Conservation (phyloP, 2,888 invertebrate species). For the Euclidia mi region DNA sequence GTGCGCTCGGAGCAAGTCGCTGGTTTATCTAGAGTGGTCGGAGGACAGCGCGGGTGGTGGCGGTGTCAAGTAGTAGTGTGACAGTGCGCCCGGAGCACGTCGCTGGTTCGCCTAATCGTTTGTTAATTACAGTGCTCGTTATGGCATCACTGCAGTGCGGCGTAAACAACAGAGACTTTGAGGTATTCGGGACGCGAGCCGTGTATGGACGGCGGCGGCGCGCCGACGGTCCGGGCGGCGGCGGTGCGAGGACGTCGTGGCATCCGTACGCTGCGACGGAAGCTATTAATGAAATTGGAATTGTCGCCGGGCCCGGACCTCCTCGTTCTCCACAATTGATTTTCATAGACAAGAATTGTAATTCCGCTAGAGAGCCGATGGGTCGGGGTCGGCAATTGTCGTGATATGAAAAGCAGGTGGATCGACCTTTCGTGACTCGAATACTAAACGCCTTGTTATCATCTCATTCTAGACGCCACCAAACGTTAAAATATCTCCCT, state of each 20-base stretch:
- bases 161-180: slow-evolving; percentile 40
- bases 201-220: slow-evolving; percentile 27
- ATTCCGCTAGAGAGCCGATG: slow-evolving; percentile 81
- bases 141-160: slow-evolving; percentile 35
- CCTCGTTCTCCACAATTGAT: slow-evolving; percentile 84
- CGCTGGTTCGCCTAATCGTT: slow-evolving; percentile 44
- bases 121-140: slow-evolving; percentile 55
- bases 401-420: slow-evolving; percentile 89
- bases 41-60: too few relatives aligned
- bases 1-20: too few relatives aligned
- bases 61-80: slow-evolving; percentile 22
- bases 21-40: too few relatives aligned
- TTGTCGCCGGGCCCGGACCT: slow-evolving; percentile 74
- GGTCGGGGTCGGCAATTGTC: slow-evolving; percentile 85
- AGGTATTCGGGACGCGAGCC: slow-evolving; percentile 40
- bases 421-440: slow-evolving; percentile 81
- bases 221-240: too few relatives aligned
- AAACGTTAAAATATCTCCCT: slow-evolving; percentile 79
- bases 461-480: slow-evolving; percentile 79
- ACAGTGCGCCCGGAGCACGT: slow-evolving; percentile 12
- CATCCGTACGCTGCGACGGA: slow-evolving; percentile 73
- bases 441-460: slow-evolving; percentile 86
- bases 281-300: slow-evolving; percentile 85
- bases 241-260: slow-evolving; percentile 61
- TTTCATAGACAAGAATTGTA: slow-evolving; percentile 86